Base-by-base conservation (phyloP, 2,113 vertebrate genomes). In the Vicugna pacos region DNA sequence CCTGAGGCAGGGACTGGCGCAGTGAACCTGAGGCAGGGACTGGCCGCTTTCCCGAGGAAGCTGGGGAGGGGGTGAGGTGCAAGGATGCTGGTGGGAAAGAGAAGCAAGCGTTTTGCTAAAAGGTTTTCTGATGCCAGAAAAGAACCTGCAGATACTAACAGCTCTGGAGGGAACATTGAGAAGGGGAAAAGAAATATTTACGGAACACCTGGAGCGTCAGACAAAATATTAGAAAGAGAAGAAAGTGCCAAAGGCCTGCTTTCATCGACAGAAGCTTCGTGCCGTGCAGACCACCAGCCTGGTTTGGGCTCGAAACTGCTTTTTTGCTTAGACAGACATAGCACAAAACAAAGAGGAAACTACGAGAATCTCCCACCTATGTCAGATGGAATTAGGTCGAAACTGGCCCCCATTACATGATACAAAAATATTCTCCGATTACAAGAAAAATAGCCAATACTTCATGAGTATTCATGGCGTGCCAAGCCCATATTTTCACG, bases 61-160 rank as follows among this genome's bases (percentile, higher is more conserved):
- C 0, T 3, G 24, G 62, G 13, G 38, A 42, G 16, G 3, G 6
- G 24, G 16, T 4, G 5, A 38, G 5, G 56, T 30, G 24, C 8
- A n/a, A 83, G 16, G 20, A 22, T 19, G 12, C 6, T 62, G 19
- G 13, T 38, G 54, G 38, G 54, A 30, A 58, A 87, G 58, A 35
- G 54, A 67, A 35, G 58, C 9, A 42, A 52, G 24, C 14, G 24
- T 32, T 48, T 46, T 32, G 17, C 46, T 42, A 50, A 32, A 50
- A 32, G 15, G 16, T 54, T 65, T 72, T 65, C 83, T 32, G 65
- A 89, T 81, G 64, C 48, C 15, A 64, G 65, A 50, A 38, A 92
- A 58, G 35, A 54, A 30, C 3, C 50, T n/a, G 3, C 30, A 38
- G 50, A 28, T 11, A 15, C 16, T 13, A 0, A 1, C 17, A 2